phyloP scores from a whole-genome alignment of 2,113 vertebrate genomes.

The Nothobranchius kuhntae region DNA sequence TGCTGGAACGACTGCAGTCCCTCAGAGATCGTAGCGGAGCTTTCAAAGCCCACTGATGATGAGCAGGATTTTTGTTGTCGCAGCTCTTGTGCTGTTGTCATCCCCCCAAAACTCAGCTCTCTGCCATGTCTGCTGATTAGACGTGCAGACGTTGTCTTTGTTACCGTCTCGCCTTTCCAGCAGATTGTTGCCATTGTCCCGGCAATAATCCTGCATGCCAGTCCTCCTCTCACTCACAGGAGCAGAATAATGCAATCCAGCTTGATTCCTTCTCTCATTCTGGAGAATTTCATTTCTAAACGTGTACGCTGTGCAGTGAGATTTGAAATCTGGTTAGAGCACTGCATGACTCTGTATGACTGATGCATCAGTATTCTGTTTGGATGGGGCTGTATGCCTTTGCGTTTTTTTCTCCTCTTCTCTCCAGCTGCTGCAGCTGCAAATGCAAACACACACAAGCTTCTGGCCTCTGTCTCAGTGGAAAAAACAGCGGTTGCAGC shows the following conservation, averaged over 20 bases:
- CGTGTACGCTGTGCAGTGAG: slow-evolving; percentile 17
- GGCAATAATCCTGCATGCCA: slow-evolving; percentile 2
- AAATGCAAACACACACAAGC: slow-evolving; percentile 63
- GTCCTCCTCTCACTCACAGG: slow-evolving; percentile 1
- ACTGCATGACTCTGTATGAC: slow-evolving; percentile 34
- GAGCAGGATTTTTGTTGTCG: slow-evolving; percentile 54
- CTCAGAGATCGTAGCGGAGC: slow-evolving; percentile 43
- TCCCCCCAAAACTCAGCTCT: slow-evolving; percentile 29
- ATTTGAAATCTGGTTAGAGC: slow-evolving; percentile 24
- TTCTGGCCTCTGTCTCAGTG: slow-evolving; percentile 76
- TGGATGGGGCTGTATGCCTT: slow-evolving; percentile 42
- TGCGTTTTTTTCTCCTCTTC: slow-evolving; percentile 32
- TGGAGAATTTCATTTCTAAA: slow-evolving; percentile 33
- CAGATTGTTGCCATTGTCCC: neutral
- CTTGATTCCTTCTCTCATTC: slow-evolving; percentile 26
- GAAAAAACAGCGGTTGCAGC: slow-evolving; percentile 59
- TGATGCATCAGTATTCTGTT: slow-evolving; percentile 57
- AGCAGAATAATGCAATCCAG: slow-evolving; percentile 2
- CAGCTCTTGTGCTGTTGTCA: slow-evolving; percentile 34
- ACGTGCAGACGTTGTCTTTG: slow-evolving; percentile 11
- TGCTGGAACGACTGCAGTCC: slow-evolving; percentile 59
- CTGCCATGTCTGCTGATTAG: slow-evolving; percentile 21
- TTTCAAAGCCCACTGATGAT: slow-evolving; percentile 49
- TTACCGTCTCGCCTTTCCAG: neutral
- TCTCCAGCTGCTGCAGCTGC: slow-evolving; percentile 43